phyloP scores from a whole-genome alignment of 2,113 vertebrate genomes.

The Dromaius novaehollandiae region DNA sequence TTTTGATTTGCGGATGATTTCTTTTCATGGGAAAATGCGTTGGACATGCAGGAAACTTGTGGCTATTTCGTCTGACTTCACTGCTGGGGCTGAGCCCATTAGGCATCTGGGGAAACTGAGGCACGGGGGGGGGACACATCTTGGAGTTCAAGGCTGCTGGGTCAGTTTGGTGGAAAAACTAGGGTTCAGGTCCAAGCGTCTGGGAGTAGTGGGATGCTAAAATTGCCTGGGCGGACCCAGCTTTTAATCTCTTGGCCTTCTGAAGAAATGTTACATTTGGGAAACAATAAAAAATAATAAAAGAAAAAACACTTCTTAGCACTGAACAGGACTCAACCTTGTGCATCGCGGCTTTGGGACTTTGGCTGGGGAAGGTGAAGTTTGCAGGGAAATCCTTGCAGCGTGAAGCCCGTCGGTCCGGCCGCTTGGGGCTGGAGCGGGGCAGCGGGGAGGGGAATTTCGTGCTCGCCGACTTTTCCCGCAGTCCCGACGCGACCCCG shows the following conservation, averaged over 20 bases:
- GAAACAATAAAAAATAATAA: not conserved
- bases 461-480: not conserved
- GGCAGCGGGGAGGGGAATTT: not conserved
- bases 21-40: not conserved
- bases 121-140: accelerated
- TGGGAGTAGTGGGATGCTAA: not conserved
- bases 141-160: not conserved
- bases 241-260: not conserved
- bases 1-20: not conserved
- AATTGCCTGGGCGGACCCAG: not conserved
- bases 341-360: not conserved
- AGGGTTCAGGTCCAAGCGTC: not conserved
- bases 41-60: not conserved
- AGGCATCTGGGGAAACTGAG: not conserved
- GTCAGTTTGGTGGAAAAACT: not conserved
- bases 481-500: not conserved
- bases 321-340: not conserved
- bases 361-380: conserved; percentile 32
- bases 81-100: not conserved
- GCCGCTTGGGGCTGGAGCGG: accelerated
- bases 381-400: conserved; percentile 28
- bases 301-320: not conserved
- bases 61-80: not conserved
- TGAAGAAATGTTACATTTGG: not conserved
- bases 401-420: not conserved